A percentile compares a stretch with the other conserved stretches of the same genome.
Evolutionary conservation across 2,113 vertebrate genomes (phyloP).

Genomic region (Siniperca chuatsi): DNA sequence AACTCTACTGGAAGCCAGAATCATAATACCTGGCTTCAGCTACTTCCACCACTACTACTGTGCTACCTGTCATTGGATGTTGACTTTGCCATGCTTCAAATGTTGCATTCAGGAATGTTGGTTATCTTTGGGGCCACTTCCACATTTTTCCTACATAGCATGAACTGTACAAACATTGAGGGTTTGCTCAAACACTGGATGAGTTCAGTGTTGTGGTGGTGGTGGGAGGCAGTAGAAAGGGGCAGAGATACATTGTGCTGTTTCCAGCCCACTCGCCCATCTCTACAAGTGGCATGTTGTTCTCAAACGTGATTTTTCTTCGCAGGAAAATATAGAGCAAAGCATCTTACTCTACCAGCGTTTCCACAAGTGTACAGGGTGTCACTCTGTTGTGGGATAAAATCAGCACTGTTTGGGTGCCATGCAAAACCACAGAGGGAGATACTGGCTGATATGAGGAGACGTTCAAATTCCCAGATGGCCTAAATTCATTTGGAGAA

Average conservation of each 20-base stretch:
- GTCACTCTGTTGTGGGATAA: slow-evolving; percentile 20
- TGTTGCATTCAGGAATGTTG: slow-evolving; percentile 2
- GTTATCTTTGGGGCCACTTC: neutral
- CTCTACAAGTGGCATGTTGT: slow-evolving; percentile 53
- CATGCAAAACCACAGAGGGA: slow-evolving; percentile 15
- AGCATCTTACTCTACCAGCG: slow-evolving; percentile 23
- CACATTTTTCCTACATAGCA: slow-evolving; percentile 11
- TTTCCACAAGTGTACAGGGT: slow-evolving; percentile 15
- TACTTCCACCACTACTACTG: neutral
- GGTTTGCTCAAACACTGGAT: slow-evolving; percentile 12
- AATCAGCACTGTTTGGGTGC: slow-evolving; percentile 25
- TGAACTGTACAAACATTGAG: slow-evolving; percentile 41
- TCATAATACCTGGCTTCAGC: neutral
- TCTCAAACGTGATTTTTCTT: slow-evolving; percentile 43
- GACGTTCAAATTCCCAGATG: neutral
- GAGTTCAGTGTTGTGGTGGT: slow-evolving; percentile 9
- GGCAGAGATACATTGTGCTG: slow-evolving; percentile 56
- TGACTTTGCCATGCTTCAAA: neutral
- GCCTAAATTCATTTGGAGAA: slow-evolving; percentile 17
- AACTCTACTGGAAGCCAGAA: neutral
- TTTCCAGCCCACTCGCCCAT: slow-evolving; percentile 46
- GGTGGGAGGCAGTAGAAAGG: slow-evolving; percentile 20
- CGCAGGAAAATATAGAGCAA: slow-evolving; percentile 24
- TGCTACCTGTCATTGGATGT: neutral
- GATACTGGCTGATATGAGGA: neutral